Evolutionary conservation across 2,113 vertebrate genomes (phyloP).

Genomic region (Parotia lawesii): DNA sequence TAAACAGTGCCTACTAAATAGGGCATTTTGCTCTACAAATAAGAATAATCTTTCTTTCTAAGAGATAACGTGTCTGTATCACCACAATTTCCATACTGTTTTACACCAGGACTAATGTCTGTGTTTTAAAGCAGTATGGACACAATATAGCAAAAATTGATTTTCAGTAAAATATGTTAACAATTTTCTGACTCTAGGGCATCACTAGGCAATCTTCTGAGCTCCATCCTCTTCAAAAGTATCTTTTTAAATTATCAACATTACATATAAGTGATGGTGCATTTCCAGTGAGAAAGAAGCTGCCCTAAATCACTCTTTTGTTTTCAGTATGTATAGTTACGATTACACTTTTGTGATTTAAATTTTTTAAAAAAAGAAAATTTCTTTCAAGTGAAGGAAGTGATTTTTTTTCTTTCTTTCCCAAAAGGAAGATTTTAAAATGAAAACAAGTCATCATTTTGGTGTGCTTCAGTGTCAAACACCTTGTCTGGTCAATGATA

Average conservation of each 20-base stretch:
- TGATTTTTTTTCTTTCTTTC: background rate
- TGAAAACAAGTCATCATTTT: background rate
- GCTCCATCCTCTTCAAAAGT: background rate
- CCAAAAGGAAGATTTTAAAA: background rate
- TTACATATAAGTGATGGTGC: background rate
- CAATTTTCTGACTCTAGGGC: background rate
- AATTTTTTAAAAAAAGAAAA: rapidly evolving
- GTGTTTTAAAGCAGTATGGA: background rate
- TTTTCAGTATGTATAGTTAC: background rate
- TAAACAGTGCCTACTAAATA: background rate
- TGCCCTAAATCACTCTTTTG: background rate
- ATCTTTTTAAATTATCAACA: background rate
- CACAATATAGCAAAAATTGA: background rate
- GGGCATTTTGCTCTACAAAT: background rate
- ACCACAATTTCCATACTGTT: background rate
- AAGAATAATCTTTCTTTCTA: background rate
- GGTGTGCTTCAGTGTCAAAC: background rate
- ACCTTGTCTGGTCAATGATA: background rate
- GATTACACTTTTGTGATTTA: background rate
- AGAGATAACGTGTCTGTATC: background rate
- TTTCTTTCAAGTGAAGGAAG: background rate
- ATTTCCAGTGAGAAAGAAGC: background rate
- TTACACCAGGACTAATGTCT: background rate
- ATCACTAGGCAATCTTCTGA: background rate
- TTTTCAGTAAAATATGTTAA: background rate